These are phyloP conservation scores for Botia kubotai DNA, from an alignment of 2,797 vertebrate species.

Conservation along the genomic window DNA sequence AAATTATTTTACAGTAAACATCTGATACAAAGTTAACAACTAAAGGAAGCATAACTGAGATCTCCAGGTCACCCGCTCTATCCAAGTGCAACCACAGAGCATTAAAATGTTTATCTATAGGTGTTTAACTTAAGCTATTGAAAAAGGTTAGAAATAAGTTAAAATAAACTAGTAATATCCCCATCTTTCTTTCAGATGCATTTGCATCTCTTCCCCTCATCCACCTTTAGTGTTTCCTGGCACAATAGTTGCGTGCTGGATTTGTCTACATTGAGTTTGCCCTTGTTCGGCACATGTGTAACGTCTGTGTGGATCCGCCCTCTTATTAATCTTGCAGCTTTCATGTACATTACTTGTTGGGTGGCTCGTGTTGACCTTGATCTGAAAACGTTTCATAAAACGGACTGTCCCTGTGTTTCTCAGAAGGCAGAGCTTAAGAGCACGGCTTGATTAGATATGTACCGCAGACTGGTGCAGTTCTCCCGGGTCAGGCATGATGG, in stretches of 20 bases:
- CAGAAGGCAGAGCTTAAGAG: constrained; percentile 53
- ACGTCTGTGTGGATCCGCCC: neutral
- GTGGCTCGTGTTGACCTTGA: constrained; percentile 32
- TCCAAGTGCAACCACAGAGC: too few relatives aligned
- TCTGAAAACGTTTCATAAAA: constrained; percentile 32
- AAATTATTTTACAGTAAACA: too few relatives aligned
- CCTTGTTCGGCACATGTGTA: constrained; percentile 14
- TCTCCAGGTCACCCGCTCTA: too few relatives aligned
- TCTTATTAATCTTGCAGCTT: constrained; percentile 24
- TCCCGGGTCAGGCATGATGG: constrained; percentile 37
- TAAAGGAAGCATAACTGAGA: too few relatives aligned
- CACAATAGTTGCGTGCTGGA: neutral
- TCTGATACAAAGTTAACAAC: too few relatives aligned
- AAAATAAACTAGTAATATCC: too few relatives aligned
- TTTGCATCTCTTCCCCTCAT: neutral
- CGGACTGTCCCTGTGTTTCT: constrained; percentile 16
- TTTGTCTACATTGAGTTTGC: constrained; percentile 24
- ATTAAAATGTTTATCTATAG: too few relatives aligned
- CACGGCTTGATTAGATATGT: constrained; percentile 48
- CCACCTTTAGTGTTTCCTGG: neutral
- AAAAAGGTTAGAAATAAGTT: too few relatives aligned
- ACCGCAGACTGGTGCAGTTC: constrained; percentile 41
- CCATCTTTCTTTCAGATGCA: neutral
- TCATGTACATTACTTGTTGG: constrained; percentile 3
- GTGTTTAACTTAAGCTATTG: too few relatives aligned